Evolutionary conservation across 2,888 invertebrate genomes (phyloP).

Genomic region (Anthrax anthrax): DNA sequence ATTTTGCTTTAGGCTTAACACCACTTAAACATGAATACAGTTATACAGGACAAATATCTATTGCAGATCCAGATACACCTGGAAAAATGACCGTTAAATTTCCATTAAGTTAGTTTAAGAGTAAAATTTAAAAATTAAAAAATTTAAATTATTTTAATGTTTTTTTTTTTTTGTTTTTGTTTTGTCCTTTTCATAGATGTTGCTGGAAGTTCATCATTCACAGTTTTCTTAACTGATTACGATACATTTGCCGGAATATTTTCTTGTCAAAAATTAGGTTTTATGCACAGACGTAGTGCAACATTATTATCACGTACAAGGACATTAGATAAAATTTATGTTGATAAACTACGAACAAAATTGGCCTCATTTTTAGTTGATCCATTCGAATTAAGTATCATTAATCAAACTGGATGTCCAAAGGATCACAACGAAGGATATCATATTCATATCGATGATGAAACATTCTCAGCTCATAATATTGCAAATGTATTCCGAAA

Average conservation of each 20-base stretch:
- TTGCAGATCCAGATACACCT: constrained; percentile 48
- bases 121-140: background rate
- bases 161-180: background rate
- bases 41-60: constrained; percentile 55
- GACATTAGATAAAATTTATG: constrained; percentile 52
- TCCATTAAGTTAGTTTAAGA: constrained; percentile 54
- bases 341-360: constrained; percentile 55
- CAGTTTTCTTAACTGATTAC: constrained; percentile 62
- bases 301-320: constrained; percentile 64
- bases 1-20: constrained; percentile 51
- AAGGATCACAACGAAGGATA: constrained; percentile 41
- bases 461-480: constrained; percentile 60
- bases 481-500: constrained; percentile 56
- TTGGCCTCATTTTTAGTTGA: constrained; percentile 53
- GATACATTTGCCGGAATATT: constrained; percentile 58
- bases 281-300: constrained; percentile 62
- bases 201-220: constrained; percentile 59
- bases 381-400: constrained; percentile 59
- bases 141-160: background rate
- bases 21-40: constrained; percentile 66
- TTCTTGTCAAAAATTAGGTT: constrained; percentile 57
- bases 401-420: constrained; percentile 57
- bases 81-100: constrained; percentile 63
- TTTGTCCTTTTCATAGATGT: constrained; percentile 39
- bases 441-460: constrained; percentile 58